Percentiles rank a stretch among this genome's conserved stretches.
phyloP scores from a whole-genome alignment of 2,113 vertebrate genomes.

The Tauraco erythrolophus region DNA sequence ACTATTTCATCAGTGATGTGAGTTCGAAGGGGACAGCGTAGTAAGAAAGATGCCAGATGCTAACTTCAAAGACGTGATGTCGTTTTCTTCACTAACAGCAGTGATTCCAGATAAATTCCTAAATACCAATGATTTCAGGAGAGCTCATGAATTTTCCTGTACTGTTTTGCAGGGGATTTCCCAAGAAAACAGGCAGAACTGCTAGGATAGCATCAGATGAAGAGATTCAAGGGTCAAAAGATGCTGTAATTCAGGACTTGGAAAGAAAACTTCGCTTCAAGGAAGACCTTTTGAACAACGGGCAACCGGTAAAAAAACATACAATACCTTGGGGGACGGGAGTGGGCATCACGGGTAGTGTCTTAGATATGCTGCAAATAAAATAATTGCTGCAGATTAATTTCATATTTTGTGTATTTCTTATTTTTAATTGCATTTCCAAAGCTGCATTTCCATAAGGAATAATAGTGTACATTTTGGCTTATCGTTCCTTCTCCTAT shows the following conservation, averaged over 20 bases:
- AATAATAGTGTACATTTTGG: neutral
- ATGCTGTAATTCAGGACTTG: slow-evolving; percentile 97
- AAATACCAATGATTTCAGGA: neutral
- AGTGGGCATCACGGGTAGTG: neutral
- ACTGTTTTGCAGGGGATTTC: slow-evolving; percentile 83
- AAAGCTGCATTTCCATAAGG: neutral
- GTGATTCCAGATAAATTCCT: neutral
- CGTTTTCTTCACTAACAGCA: neutral
- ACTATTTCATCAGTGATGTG: neutral
- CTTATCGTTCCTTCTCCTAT: neutral
- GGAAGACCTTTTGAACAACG: slow-evolving; percentile 94
- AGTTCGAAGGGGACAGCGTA: neutral
- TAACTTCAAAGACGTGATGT: neutral
- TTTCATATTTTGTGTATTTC: neutral
- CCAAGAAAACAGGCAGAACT: slow-evolving; percentile 86
- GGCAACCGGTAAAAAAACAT: slow-evolving; percentile 82
- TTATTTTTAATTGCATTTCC: neutral
- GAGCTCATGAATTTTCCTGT: neutral
- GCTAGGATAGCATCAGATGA: slow-evolving; percentile 89
- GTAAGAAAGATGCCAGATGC: neutral
- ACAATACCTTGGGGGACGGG: neutral
- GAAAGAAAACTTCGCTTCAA: slow-evolving; percentile 98
- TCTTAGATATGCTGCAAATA: neutral
- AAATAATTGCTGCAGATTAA: neutral
- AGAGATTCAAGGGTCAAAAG: slow-evolving; percentile 97